These are phyloP conservation scores for Teleogryllus occipitalis DNA, from an alignment of 1,140 invertebrate species.

Conservation along the genomic window DNA sequence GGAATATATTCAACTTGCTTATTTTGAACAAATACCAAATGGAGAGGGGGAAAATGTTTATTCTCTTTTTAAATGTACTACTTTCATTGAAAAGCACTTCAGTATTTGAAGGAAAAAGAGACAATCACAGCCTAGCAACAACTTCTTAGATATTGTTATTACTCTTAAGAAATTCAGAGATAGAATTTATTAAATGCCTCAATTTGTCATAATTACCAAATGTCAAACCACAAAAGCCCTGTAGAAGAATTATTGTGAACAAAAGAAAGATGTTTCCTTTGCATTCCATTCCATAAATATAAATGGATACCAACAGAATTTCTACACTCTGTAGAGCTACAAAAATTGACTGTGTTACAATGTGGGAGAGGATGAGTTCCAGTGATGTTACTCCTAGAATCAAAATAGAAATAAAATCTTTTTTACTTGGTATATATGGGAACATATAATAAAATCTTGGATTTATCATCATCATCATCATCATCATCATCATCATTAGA, in stretches of 20 bases:
- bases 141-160: too few species aligned
- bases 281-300: slow-evolving; percentile 1
- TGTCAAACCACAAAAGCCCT: background rate
- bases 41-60: too few species aligned
- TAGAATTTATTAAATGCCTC: background rate
- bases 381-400: background rate
- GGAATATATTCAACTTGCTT: too few species aligned
- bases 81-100: too few species aligned
- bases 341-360: background rate
- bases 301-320: background rate
- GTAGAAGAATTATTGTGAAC: background rate
- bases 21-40: too few species aligned
- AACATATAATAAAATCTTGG: too few species aligned
- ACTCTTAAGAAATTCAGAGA: background rate
- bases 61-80: too few species aligned
- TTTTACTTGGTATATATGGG: background rate
- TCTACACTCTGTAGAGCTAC: background rate
- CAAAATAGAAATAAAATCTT: background rate
- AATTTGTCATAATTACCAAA: background rate
- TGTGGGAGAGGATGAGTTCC: background rate
- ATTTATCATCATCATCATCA: too few species aligned
- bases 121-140: too few species aligned
- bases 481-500: too few species aligned
- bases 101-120: too few species aligned
- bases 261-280: background rate